Percentiles rank a stretch among this genome's conserved stretches.
phyloP scores from a whole-genome alignment of 2,888 invertebrate genomes.

The Crocallis elinguaria region DNA sequence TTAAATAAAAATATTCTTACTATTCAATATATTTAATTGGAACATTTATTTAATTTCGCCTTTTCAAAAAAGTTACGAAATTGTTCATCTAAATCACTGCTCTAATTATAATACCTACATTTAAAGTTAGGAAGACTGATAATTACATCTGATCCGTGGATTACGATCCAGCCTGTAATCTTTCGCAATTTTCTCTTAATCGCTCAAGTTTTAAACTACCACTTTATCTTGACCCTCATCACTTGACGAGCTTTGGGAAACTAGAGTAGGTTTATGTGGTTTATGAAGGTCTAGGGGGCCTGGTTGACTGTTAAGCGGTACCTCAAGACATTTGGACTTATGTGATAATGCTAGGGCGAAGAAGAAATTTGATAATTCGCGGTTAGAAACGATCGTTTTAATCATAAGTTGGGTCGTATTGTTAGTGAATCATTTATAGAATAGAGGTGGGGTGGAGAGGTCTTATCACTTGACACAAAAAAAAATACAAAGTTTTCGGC shows the following conservation, averaged over 20 bases:
- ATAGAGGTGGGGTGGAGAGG: constrained; percentile 53
- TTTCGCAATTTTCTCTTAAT: constrained; percentile 82
- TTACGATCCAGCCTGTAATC: constrained; percentile 73
- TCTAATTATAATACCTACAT: constrained; percentile 72
- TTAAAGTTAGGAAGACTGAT: constrained; percentile 70
- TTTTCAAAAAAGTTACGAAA: constrained; percentile 44
- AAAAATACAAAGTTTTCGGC: not conserved
- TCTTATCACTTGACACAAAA: not conserved
- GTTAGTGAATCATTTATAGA: constrained; percentile 67
- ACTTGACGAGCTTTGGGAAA: constrained; percentile 35
- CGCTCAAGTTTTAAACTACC: constrained; percentile 64
- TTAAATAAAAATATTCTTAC: constrained; percentile 5
- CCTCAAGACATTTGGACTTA: constrained; percentile 81
- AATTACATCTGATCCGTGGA: constrained; percentile 74
- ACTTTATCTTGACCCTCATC: constrained; percentile 51
- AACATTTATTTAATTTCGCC: constrained; percentile 27
- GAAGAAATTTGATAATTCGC: constrained; percentile 83
- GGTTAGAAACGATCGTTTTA: constrained; percentile 82
- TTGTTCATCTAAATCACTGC: constrained; percentile 60
- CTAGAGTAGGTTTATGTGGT: constrained; percentile 43
- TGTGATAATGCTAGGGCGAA: constrained; percentile 81
- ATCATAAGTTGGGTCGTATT: constrained; percentile 78
- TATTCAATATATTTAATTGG: constrained; percentile 11
- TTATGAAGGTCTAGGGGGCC: constrained; percentile 45
- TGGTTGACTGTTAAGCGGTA: constrained; percentile 60